Percentiles rank a stretch among this genome's conserved stretches.
Conservation (phyloP, 2,888 invertebrate genomes). For the Mactromeris polynyma region DNA sequence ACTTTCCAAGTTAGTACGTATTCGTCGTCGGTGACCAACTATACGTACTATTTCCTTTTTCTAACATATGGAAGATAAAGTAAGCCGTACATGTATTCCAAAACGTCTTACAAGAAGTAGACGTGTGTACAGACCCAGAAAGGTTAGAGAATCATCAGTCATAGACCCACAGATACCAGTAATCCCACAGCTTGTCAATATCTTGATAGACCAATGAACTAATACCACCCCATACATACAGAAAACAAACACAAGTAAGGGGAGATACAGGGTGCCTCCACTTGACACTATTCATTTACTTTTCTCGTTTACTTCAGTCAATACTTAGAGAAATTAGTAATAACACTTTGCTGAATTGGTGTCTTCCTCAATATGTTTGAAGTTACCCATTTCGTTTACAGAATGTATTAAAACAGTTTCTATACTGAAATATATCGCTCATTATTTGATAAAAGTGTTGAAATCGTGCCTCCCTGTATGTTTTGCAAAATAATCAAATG, state of each 20-base stretch:
- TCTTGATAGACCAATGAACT: neutral
- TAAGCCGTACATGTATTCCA: no score
- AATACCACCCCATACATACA: constrained; percentile 13
- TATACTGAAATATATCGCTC: constrained; percentile 35
- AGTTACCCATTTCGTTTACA: constrained; percentile 43
- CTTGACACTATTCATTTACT: constrained; percentile 30
- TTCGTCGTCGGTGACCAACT: no score
- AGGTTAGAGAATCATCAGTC: neutral
- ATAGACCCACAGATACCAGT: neutral
- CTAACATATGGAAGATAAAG: no score
- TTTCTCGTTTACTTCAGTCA: constrained; percentile 31
- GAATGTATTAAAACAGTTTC: constrained; percentile 47
- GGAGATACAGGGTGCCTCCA: neutral
- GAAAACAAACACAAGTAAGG: constrained; percentile 33
- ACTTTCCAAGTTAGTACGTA: no score
- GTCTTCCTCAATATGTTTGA: constrained; percentile 56
- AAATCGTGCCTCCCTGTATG: constrained; percentile 43
- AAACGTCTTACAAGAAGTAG: no score
- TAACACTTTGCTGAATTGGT: constrained; percentile 57
- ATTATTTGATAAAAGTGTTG: constrained; percentile 48
- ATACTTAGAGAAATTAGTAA: constrained; percentile 48
- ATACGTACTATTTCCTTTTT: no score
- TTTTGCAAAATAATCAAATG: constrained; percentile 53
- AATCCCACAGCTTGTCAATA: neutral
- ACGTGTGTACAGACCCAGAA: neutral